phyloP scores from a whole-genome alignment of 2,797 vertebrate genomes.

The Xiphorhynchus erythropygius region DNA sequence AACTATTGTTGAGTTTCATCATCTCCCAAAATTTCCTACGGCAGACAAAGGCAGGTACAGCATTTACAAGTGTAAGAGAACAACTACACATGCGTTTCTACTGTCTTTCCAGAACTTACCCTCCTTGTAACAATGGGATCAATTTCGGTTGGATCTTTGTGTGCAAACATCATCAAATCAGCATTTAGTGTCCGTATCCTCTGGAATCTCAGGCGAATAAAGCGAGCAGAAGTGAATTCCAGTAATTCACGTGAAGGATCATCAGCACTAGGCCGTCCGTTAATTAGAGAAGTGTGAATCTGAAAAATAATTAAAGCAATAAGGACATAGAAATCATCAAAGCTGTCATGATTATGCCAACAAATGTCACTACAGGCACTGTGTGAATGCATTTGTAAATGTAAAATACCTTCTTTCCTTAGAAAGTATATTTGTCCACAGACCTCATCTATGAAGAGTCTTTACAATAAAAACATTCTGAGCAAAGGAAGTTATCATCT shows the following conservation, averaged over 20 bases:
- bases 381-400: not conserved
- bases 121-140: constrained; percentile 93
- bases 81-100: not conserved
- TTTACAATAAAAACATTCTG: not conserved
- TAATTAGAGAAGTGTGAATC: constrained; percentile 97
- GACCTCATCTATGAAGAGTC: not conserved
- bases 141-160: constrained; percentile 84
- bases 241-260: constrained; percentile 88
- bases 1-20: not conserved
- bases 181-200: constrained; percentile 94
- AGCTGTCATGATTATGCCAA: not conserved
- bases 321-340: not conserved
- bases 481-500: not conserved
- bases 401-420: not conserved
- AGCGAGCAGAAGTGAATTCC: constrained; percentile 93
- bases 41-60: not conserved
- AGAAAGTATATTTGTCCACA: not conserved
- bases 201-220: constrained; percentile 90
- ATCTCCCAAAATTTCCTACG: not conserved
- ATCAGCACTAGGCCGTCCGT: constrained; percentile 92
- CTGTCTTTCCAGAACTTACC: constrained; percentile 76
- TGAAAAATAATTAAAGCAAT: constrained; percentile 58
- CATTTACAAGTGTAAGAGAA: not conserved
- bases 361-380: not conserved
- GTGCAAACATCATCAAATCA: constrained; percentile 93